Evolutionary conservation across 2,888 invertebrate species (phyloP), one percentile per base, ranked within the genome.

Genomic region (Brenthis daphne): DNA sequence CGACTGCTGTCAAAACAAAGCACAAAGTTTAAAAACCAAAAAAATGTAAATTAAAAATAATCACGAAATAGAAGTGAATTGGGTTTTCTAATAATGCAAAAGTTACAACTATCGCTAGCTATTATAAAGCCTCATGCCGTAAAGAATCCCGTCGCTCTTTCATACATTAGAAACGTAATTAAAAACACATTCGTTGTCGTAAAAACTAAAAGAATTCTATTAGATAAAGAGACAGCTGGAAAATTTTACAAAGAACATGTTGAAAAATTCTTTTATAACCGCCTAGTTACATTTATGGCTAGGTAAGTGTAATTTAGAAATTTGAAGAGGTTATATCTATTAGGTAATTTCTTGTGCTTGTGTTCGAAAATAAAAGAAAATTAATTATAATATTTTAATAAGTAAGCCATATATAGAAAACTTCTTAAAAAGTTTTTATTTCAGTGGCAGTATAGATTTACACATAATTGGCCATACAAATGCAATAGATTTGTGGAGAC

Each of bases 61-160:
- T 20, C 1, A 56, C 16, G 4, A 43, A 29, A 61, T 53, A 13
- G 6, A 16, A n/a, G 16, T 5, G 37, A 55, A 16, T 20, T 6
- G 6, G 4, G 3, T 43, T 13, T 13, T 16, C n/a, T 24, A 33
- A 73, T 60, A 24, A 92, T 91, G 92, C 83, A 84, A 70, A 90
- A 85, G 80, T 82, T 95, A 78, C 93, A 98, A 89, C 88, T 98
- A 78, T 98, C 98, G 29, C 89, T 98, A 75, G 98, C 97, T 4
- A 95, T 98, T 75, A 93, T 98, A 70, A 98, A 98, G 84, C 98
- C 98, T 6, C 97, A 98, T 82, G 94, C 96, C 51, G 93, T 96
- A 2, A 96, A 96, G 81, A 96, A 97, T 83, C 96, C 96, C 0
- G 92, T 95, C 72, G 95, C 95, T 5, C 84, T 96, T 14, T 89